These are phyloP conservation scores for Brachypodius melanocephalos DNA, from an alignment of 2,113 vertebrate genomes.

Conservation along the genomic window DNA sequence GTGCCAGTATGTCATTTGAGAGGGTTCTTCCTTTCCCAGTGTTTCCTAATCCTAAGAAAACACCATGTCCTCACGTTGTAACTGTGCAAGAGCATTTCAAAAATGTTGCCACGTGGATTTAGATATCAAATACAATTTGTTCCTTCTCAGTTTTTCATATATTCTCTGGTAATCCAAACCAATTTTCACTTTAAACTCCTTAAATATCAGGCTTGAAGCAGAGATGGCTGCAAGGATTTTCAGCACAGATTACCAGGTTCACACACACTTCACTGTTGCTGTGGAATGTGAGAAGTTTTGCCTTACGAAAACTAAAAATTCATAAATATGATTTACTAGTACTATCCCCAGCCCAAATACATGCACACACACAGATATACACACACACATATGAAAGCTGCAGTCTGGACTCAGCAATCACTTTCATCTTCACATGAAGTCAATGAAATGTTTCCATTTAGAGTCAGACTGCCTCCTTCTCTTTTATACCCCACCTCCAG, in stretches of 20 bases:
- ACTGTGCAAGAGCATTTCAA: background rate
- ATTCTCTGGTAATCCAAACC: background rate
- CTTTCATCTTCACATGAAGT: background rate
- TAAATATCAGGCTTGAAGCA: background rate
- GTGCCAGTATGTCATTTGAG: constrained; percentile 22
- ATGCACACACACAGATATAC: fast-evolving
- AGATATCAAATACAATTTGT: background rate
- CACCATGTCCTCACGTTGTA: background rate
- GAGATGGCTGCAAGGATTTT: background rate
- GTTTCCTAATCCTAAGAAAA: constrained; percentile 45
- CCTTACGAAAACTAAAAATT: background rate
- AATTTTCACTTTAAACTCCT: background rate
- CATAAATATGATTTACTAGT: background rate
- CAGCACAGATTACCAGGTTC: background rate
- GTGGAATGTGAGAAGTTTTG: background rate
- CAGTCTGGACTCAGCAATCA: background rate
- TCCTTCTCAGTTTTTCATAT: background rate
- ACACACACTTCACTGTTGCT: background rate
- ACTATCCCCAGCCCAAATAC: background rate
- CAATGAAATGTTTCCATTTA: background rate
- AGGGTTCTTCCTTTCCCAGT: constrained; percentile 21
- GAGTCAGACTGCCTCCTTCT: background rate
- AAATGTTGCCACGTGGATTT: constrained; percentile 10
- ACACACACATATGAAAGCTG: background rate
- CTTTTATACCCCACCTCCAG: background rate